phyloP scores from a whole-genome alignment of 2,113 vertebrate genomes.

The Mungos mungo region DNA sequence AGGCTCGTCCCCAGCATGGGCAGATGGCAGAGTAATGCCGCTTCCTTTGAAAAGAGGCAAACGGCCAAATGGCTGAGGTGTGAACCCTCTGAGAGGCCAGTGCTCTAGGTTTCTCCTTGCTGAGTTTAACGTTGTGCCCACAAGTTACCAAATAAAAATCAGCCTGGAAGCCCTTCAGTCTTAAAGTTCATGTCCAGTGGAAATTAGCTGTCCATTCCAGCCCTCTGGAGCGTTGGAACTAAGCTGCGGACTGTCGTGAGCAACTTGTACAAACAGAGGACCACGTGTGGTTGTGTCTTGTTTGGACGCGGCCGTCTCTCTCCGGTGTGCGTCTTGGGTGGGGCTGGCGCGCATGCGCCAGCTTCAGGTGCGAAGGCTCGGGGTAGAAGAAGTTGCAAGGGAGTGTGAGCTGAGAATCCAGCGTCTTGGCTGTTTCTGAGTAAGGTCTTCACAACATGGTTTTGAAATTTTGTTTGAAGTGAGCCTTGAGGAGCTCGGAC shows the following conservation, averaged over 20 bases:
- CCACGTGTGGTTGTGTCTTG: neutral
- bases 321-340: neutral
- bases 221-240: neutral
- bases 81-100: constrained; percentile 48
- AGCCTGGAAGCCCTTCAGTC: neutral
- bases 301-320: neutral
- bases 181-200: constrained; percentile 50
- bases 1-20: constrained; percentile 11
- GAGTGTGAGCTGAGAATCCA: neutral
- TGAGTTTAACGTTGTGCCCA: neutral
- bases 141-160: neutral
- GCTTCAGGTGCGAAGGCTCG: neutral
- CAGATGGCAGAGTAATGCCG: constrained; percentile 36
- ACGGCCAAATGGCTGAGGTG: constrained; percentile 67
- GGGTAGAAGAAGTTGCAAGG: neutral
- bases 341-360: neutral
- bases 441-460: neutral
- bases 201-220: neutral
- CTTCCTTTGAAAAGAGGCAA: constrained; percentile 73
- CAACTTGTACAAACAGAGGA: neutral
- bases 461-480: constrained; percentile 49
- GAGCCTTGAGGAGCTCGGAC: constrained; percentile 15
- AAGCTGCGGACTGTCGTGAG: neutral
- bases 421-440: neutral
- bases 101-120: constrained; percentile 39